phyloP scores from a whole-genome alignment of 2,113 vertebrate species.

The Leucoraja erinaceus region DNA sequence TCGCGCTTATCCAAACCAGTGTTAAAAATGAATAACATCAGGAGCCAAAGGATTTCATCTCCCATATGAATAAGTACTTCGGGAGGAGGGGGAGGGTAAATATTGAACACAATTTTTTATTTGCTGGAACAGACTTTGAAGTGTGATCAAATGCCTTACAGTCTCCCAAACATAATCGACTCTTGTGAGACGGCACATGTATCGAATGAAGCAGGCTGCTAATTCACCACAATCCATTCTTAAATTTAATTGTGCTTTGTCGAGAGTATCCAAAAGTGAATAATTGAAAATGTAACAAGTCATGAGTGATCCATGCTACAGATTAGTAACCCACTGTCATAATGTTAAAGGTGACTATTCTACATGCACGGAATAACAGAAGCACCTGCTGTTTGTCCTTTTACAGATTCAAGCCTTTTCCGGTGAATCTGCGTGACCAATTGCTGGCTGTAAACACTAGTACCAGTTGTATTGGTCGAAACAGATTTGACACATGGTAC shows the following conservation, averaged over 20 bases:
- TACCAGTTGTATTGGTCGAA: neutral
- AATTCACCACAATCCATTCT: neutral
- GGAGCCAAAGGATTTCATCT: neutral
- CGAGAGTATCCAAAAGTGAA: neutral
- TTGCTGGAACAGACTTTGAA: neutral
- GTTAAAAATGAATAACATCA: neutral
- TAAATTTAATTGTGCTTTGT: conserved; percentile 14
- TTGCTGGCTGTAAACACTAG: conserved; percentile 24
- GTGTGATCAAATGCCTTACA: neutral
- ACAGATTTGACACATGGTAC: conserved; percentile 20
- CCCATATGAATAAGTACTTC: neutral
- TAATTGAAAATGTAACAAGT: neutral
- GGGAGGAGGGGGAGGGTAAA: neutral
- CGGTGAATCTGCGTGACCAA: conserved; percentile 13
- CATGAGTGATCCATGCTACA: neutral
- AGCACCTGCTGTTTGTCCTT: conserved; percentile 12
- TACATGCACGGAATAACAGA: neutral
- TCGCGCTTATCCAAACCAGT: neutral
- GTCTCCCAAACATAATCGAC: neutral
- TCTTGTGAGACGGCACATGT: neutral
- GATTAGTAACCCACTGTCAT: too few relatives aligned
- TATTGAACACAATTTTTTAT: neutral
- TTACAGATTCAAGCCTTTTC: conserved; percentile 11
- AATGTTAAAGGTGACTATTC: neutral
- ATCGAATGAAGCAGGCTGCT: neutral